phyloP scores from a whole-genome alignment of 2,888 invertebrate genomes.

The Lepidochrysops patricia region DNA sequence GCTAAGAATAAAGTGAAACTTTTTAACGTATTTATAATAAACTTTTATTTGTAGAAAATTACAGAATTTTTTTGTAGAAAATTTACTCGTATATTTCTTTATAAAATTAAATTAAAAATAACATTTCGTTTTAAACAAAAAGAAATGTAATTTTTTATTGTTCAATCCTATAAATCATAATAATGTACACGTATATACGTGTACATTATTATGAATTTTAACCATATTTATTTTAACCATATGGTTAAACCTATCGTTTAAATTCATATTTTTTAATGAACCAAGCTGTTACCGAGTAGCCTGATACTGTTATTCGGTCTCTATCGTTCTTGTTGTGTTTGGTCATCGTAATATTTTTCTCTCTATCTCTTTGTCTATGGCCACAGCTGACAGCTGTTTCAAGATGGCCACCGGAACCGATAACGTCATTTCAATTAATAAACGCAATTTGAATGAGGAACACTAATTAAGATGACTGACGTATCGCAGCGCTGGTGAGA shows the following conservation, averaged over 20 bases:
- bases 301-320: too few species aligned
- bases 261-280: too few species aligned
- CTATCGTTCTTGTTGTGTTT: too few species aligned
- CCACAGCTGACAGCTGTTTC: neutral
- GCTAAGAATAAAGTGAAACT: neutral
- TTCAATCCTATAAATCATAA: neutral
- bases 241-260: neutral
- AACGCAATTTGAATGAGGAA: conserved; percentile 7
- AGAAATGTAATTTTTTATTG: neutral
- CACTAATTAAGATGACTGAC: conserved; percentile 12
- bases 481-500: conserved; percentile 17
- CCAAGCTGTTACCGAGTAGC: too few species aligned
- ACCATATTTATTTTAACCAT: too few species aligned
- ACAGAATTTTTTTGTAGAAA: too few species aligned
- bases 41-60: neutral
- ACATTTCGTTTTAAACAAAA: too few species aligned
- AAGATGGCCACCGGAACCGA: neutral
- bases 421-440: neutral
- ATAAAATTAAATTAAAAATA: too few species aligned
- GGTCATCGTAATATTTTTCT: too few species aligned
- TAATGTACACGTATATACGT: too few species aligned
- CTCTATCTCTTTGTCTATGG: neutral
- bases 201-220: too few species aligned
- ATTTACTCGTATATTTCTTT: too few species aligned
- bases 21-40: neutral